Evolutionary conservation across 2,113 vertebrate species (phyloP).

Genomic region (Gallinago jamesoni): DNA sequence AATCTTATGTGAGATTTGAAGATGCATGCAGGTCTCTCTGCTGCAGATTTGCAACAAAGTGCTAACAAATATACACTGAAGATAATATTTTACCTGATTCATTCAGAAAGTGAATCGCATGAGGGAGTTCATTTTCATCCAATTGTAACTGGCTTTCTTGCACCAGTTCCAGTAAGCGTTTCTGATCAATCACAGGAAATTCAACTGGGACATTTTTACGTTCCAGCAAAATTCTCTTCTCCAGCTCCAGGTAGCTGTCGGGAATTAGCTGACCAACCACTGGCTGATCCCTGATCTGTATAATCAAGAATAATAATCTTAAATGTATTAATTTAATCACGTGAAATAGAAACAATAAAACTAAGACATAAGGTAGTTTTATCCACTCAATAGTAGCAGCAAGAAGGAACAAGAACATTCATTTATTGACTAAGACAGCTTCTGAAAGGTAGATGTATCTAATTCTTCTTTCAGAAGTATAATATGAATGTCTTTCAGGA

Average conservation of each 20-base stretch:
- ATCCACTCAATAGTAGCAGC: background rate
- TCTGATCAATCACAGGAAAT: slow-evolving; percentile 90
- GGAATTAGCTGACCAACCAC: slow-evolving; percentile 96
- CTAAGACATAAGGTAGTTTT: background rate
- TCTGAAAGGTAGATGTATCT: background rate
- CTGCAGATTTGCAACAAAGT: background rate
- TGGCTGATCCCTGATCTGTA: slow-evolving; percentile 90
- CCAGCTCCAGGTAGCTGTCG: slow-evolving; percentile 93
- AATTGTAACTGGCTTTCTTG: slow-evolving; percentile 87
- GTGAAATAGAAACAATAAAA: background rate
- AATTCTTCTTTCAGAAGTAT: background rate
- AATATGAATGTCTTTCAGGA: background rate
- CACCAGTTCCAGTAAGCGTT: slow-evolving; percentile 83
- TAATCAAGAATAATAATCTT: slow-evolving; percentile 40
- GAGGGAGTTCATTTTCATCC: slow-evolving; percentile 91
- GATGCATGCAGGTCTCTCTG: background rate
- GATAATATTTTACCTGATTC: slow-evolving; percentile 82
- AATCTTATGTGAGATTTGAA: background rate
- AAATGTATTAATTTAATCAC: background rate
- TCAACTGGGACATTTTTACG: slow-evolving; percentile 79
- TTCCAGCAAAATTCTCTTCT: slow-evolving; percentile 86
- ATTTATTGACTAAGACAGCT: background rate
- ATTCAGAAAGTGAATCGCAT: slow-evolving; percentile 92
- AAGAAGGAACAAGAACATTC: background rate
- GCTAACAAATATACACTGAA: background rate